Evolutionary conservation across 2,888 invertebrate species (phyloP).

Genomic region (Megalurothrips usitatus): DNA sequence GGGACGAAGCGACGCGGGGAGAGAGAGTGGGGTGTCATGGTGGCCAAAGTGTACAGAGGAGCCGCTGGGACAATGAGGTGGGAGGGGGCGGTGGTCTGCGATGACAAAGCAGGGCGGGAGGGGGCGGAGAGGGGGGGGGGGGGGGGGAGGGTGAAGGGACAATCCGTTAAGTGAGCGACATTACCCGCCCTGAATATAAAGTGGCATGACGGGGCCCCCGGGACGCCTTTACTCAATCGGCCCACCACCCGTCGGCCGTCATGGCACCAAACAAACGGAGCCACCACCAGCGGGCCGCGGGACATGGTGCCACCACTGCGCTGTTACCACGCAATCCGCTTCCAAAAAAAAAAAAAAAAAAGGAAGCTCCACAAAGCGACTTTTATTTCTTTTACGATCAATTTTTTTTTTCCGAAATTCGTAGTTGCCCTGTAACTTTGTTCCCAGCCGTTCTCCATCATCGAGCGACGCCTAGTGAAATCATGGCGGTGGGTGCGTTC

Average conservation of each 20-base stretch:
- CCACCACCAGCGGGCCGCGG: no score
- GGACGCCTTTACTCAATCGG: constrained; percentile 7
- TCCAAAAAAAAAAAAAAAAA: no score
- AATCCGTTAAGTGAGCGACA: constrained; percentile 19
- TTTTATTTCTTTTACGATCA: no score
- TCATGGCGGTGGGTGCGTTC: not conserved
- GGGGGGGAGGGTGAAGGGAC: not conserved
- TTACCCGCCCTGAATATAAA: constrained; percentile 20
- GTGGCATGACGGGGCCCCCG: not conserved
- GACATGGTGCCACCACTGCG: no score
- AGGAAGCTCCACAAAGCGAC: no score
- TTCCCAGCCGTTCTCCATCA: no score
- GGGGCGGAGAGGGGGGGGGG: not conserved
- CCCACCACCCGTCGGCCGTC: not conserved
- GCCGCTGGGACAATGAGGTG: no score
- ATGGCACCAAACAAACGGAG: no score
- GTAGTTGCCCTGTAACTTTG: no score
- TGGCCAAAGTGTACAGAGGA: no score
- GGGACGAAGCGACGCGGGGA: not conserved
- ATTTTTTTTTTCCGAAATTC: no score
- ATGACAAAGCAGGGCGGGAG: not conserved
- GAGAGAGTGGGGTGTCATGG: not conserved
- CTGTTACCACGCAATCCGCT: no score
- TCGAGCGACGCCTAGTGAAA: not conserved
- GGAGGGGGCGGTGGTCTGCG: not conserved